A percentile compares a stretch with the other conserved stretches of the same genome.
Evolutionary conservation across 2,797 vertebrate genomes (phyloP).

Genomic region (Sylvilagus floridanus): DNA sequence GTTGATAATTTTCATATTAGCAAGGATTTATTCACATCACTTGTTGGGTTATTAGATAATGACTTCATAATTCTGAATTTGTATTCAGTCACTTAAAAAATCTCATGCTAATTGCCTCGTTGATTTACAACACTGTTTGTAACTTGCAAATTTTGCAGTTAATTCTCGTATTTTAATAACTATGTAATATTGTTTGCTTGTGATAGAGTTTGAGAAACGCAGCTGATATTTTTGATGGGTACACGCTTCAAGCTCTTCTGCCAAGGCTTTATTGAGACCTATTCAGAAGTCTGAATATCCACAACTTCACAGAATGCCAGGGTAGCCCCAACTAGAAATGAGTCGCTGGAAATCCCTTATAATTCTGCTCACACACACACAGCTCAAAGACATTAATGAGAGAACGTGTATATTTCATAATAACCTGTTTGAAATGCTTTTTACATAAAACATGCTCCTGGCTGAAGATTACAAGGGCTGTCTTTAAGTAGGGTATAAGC

Average conservation of each 20-base stretch:
- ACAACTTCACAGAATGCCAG: constrained; percentile 1
- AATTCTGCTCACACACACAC: constrained; percentile 64
- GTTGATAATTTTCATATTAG: constrained; percentile 77
- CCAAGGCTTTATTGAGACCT: constrained; percentile 55
- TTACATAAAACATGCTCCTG: constrained; percentile 24
- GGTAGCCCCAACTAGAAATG: constrained; percentile 46
- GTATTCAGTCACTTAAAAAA: constrained; percentile 81
- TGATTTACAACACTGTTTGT: constrained; percentile 81
- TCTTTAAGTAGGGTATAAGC: not conserved
- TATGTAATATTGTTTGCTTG: constrained; percentile 60
- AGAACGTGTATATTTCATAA: constrained; percentile 74
- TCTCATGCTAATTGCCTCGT: constrained; percentile 75
- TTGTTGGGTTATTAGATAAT: constrained; percentile 84
- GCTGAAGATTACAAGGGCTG: constrained; percentile 40
- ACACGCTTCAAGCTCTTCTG: not conserved
- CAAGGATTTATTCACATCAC: constrained; percentile 81
- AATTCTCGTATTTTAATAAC: constrained; percentile 77
- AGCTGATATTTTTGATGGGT: constrained; percentile 50
- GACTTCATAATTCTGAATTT: constrained; percentile 83
- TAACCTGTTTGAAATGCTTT: constrained; percentile 42
- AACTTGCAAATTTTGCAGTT: constrained; percentile 68
- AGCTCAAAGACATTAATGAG: constrained; percentile 54
- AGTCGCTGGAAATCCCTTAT: constrained; percentile 39
- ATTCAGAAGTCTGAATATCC: constrained; percentile 28
- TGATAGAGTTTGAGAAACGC: constrained; percentile 65